Percentiles rank a stretch among this genome's conserved stretches.
phyloP scores from a whole-genome alignment of 37 sponge, comb jelly and placozoan genomes.

The Tethya wilhelma region DNA sequence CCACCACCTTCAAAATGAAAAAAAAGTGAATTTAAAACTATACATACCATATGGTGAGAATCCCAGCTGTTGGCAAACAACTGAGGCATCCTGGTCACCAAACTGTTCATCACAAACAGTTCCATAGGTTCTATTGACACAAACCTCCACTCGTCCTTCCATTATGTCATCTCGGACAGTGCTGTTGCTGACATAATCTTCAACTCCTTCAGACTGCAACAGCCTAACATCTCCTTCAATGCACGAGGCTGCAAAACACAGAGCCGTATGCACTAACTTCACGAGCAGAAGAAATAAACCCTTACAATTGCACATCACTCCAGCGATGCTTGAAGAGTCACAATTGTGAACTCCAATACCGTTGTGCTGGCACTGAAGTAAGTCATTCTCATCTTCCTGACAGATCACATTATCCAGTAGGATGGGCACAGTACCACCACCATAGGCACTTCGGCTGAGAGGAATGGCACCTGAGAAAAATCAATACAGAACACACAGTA shows the following conservation, averaged over 20 bases:
- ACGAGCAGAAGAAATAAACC: too few species aligned
- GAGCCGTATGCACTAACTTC: too few species aligned
- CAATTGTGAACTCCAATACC: constrained; percentile 23
- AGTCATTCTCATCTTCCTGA: constrained; percentile 1
- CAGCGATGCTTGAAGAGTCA: constrained; percentile 22
- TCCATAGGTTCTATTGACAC: constrained; percentile 43
- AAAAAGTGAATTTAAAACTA: neutral
- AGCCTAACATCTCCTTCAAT: constrained; percentile 1
- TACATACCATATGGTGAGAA: constrained; percentile 50
- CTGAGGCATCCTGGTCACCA: constrained; percentile 43
- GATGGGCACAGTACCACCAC: neutral
- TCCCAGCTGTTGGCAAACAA: constrained; percentile 43
- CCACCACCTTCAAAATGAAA: neutral
- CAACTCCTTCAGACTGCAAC: neutral
- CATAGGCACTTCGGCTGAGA: neutral
- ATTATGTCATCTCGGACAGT: constrained; percentile 31
- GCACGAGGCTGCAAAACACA: neutral
- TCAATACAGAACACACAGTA: too few species aligned
- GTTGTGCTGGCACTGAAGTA: constrained; percentile 24
- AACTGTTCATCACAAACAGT: constrained; percentile 34
- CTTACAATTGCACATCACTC: constrained; percentile 35
- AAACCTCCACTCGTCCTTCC: constrained; percentile 51
- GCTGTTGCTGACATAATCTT: constrained; percentile 1
- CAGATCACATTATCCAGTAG: constrained; percentile 28
- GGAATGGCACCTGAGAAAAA: constrained; percentile 15